Percentiles rank a stretch among this genome's conserved stretches.
phyloP scores from a whole-genome alignment of 2,797 vertebrate species.

The Gymnopithys bicolor region DNA sequence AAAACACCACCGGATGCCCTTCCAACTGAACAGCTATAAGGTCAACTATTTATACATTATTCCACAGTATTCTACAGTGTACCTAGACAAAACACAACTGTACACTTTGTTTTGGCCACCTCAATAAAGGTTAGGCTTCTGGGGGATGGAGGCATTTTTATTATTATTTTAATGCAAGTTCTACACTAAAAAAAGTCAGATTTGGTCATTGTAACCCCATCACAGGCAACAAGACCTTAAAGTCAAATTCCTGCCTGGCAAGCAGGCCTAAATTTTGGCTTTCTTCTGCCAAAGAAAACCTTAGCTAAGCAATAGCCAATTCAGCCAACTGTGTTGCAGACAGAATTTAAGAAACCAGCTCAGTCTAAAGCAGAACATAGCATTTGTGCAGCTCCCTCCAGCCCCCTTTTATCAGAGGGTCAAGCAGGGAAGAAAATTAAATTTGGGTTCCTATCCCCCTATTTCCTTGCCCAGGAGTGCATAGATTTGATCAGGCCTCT shows the following conservation, averaged over 20 bases:
- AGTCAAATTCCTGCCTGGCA: slow-evolving; percentile 7
- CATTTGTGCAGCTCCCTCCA: slow-evolving; percentile 10
- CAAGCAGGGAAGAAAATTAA: slow-evolving; percentile 1
- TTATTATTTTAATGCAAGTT: background rate
- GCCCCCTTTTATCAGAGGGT: background rate
- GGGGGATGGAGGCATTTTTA: background rate
- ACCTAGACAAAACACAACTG: slow-evolving; percentile 77
- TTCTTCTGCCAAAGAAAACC: background rate
- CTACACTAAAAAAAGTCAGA: background rate
- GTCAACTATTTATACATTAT: slow-evolving; percentile 77
- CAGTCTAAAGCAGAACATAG: slow-evolving; percentile 27
- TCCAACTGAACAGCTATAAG: slow-evolving; percentile 58
- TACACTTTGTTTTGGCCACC: slow-evolving; percentile 65
- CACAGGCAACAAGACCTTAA: background rate
- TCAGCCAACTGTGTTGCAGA: background rate
- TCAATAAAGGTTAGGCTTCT: slow-evolving; percentile 41
- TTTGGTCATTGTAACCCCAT: slow-evolving; percentile 9
- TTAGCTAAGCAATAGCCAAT: background rate
- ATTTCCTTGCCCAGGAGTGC: slow-evolving; percentile 61
- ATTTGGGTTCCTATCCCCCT: background rate
- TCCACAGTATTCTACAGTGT: slow-evolving; percentile 77
- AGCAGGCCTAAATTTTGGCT: background rate
- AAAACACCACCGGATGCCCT: slow-evolving; percentile 66
- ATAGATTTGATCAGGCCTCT: slow-evolving; percentile 55
- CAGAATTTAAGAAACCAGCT: background rate